Percentiles rank a stretch among this genome's conserved stretches.
These are phyloP conservation scores for Orientallactaga bullata DNA, from an alignment of 2,113 vertebrate genomes.

Conservation along the genomic window DNA sequence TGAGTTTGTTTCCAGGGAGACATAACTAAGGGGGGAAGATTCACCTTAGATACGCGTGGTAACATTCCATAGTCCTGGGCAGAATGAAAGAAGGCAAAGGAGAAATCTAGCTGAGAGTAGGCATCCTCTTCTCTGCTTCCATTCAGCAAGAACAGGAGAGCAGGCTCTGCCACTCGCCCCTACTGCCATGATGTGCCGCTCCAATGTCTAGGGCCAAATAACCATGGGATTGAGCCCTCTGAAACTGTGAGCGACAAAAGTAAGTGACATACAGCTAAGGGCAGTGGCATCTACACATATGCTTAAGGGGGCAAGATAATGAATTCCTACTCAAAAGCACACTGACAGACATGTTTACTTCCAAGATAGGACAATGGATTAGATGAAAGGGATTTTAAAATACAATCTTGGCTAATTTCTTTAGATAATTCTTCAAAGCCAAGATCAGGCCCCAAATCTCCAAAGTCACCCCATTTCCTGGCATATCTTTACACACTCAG, in stretches of 20 bases:
- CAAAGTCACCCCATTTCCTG: not conserved
- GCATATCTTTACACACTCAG: not conserved
- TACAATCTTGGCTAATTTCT: not conserved
- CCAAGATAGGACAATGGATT: not conserved
- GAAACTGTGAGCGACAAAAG: not conserved
- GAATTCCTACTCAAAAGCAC: not conserved
- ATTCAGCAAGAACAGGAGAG: not conserved
- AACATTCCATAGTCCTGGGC: not conserved
- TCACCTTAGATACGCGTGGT: not conserved
- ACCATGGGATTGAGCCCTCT: not conserved
- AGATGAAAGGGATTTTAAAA: not conserved
- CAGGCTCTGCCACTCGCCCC: not conserved
- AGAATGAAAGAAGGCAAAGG: not conserved
- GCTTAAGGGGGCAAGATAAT: not conserved
- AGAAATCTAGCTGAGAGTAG: not conserved
- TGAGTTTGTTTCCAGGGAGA: not conserved
- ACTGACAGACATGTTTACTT: not conserved
- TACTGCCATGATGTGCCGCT: not conserved
- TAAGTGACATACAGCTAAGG: not conserved
- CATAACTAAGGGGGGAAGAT: not conserved
- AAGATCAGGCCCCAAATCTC: not conserved
- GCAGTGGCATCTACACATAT: not conserved
- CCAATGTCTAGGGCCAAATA: not conserved
- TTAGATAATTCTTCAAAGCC: conserved; percentile 11
- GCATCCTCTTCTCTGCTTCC: not conserved